Evolutionary conservation across 2,113 vertebrate species (phyloP), one percentile per base, ranked within the genome.

Genomic region (Prunella fulvescens): DNA sequence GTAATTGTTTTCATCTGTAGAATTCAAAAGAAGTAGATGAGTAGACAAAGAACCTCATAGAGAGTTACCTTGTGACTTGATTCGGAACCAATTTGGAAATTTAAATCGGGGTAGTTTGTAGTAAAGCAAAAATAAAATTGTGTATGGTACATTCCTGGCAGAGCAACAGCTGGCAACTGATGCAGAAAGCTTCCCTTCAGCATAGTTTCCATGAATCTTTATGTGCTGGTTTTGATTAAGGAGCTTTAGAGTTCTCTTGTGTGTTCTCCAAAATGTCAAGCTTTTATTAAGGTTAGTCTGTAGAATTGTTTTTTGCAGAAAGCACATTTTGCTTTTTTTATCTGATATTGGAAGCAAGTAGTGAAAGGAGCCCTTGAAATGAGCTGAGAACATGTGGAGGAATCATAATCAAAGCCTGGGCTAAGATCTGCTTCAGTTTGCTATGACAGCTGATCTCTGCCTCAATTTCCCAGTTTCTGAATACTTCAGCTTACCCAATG

Each of bases 151-250:
- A 69, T 95, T 97, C 90, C 74, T 92, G 81, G 54, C 92, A 92
- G 58, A 92, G 50, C 0, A 0, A 40, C 42, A 53, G 44, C 74
- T 95, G 94, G 88, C 86, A 95, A 14, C 51, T 24, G 19, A 54
- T 86, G 83, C 70, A 88, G 58, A 92, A 87, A 74, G 56, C 94
- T 95, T 95, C 83, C 74, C 62, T 95, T 96, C 91, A 88, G 85
- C 93, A 92, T 91, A 95, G 80, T 97, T 96, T 96, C 95, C 93
- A 78, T 85, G 69, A 81, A 67, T 92, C 80, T 92, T n/a, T 62
- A 39, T 62, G 61, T 93, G 83, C 93, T 97, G 96, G 77, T 95
- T 97, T 96, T 96, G 93, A 96, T 97, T 97, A 97, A 91, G 82
- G 50, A 91, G 56, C 80, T 97, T 95, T 81, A 74, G 76, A 94